Conservation (phyloP, 2,888 invertebrate genomes). For the Dendrolimus houi region DNA sequence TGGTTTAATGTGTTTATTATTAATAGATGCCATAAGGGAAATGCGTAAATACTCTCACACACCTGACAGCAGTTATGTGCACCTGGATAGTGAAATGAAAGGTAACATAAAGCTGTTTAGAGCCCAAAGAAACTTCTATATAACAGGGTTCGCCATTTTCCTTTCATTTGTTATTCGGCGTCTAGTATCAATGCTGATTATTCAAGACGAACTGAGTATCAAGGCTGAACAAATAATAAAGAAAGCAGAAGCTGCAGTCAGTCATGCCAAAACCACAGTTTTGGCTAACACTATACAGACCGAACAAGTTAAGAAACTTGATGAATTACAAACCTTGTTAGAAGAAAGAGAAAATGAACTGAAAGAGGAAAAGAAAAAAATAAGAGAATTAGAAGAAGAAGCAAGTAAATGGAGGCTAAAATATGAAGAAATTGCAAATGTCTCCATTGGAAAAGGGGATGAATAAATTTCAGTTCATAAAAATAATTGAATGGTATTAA, state of each 20-base stretch:
- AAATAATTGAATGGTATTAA: no score
- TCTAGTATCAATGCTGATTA: slow-evolving; percentile 78
- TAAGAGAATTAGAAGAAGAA: slow-evolving; percentile 37
- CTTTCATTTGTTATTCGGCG: slow-evolving; percentile 81
- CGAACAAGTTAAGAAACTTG: slow-evolving; percentile 21
- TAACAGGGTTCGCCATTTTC: slow-evolving; percentile 86
- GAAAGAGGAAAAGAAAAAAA: slow-evolving; percentile 28
- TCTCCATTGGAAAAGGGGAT: slow-evolving; percentile 24
- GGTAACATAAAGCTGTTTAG: slow-evolving; percentile 83
- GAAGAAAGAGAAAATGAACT: slow-evolving; percentile 29
- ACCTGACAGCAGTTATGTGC: slow-evolving; percentile 43
- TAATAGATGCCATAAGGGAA: slow-evolving; percentile 83
- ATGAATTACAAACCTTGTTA: slow-evolving; percentile 31
- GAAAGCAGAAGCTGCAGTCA: slow-evolving; percentile 80
- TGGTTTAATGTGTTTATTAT: slow-evolving; percentile 78
- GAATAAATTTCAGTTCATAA: slow-evolving; percentile 14
- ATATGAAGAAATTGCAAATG: slow-evolving; percentile 29
- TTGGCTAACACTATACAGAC: slow-evolving; percentile 29
- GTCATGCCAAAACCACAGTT: slow-evolving; percentile 47
- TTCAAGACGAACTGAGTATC: slow-evolving; percentile 77
- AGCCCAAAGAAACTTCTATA: slow-evolving; percentile 88
- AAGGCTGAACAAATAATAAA: slow-evolving; percentile 80
- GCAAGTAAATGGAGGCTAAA: slow-evolving; percentile 38
- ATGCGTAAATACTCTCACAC: slow-evolving; percentile 81
- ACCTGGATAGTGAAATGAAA: slow-evolving; percentile 79